Conservation (phyloP, 2,113 vertebrate species). For the Dicerorhinus sumatrensis region DNA sequence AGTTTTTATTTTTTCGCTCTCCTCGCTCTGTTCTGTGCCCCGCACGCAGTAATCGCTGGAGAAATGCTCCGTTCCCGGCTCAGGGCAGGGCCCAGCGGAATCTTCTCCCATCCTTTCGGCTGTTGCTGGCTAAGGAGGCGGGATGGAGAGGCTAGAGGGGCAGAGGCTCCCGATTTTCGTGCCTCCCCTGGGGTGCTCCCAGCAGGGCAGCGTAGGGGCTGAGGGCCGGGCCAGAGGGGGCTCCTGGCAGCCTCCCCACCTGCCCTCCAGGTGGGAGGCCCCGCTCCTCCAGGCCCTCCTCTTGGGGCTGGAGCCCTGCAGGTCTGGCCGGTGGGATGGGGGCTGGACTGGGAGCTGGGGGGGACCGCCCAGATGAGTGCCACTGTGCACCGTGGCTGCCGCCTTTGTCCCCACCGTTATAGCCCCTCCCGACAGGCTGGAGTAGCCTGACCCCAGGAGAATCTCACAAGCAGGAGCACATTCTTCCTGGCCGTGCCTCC, state of each 20-base stretch:
- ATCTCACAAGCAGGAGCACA: neutral
- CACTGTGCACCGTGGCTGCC: neutral
- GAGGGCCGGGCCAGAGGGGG: neutral
- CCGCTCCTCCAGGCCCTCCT: neutral
- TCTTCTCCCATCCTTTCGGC: too few relatives aligned
- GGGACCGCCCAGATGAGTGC: neutral
- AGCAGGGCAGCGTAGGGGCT: neutral
- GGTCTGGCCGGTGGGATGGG: neutral
- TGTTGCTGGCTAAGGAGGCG: neutral
- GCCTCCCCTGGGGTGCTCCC: neutral
- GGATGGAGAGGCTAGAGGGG: neutral
- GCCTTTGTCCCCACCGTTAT: neutral
- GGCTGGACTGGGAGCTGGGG: neutral
- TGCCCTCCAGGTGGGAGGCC: neutral
- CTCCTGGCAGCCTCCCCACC: neutral
- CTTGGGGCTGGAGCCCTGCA: neutral
- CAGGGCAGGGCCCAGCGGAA: neutral
- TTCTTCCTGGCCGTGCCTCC: neutral
- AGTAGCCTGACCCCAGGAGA: neutral
- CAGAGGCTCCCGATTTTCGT: neutral
- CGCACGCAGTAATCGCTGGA: neutral
- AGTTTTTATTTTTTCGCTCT: neutral
- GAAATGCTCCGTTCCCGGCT: too few relatives aligned
- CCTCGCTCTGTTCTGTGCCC: neutral
- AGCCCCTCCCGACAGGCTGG: neutral